phyloP scores from a whole-genome alignment of 2,888 invertebrate genomes.

The Leptura quadrifasciata region DNA sequence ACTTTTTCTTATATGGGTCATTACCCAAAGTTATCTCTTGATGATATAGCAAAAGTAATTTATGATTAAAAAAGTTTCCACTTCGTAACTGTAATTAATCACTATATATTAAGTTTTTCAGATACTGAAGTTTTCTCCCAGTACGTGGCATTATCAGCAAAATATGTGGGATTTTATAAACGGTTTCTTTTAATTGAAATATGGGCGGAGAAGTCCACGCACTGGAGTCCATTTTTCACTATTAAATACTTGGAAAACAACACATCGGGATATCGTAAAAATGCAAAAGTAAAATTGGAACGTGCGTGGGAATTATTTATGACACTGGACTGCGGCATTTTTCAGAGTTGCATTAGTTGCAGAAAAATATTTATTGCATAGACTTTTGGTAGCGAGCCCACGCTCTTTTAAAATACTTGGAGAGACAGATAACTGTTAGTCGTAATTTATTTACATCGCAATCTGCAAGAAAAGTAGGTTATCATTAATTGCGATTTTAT shows the following conservation, averaged over 20 bases:
- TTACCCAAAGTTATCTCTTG: not conserved
- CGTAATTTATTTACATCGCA: slow-evolving; percentile 7
- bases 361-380: slow-evolving; percentile 8
- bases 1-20: not conserved
- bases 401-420: not conserved
- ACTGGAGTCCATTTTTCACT: not conserved
- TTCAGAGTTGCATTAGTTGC: slow-evolving; percentile 16
- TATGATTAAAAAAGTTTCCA: not conserved
- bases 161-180: not conserved
- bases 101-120: not conserved
- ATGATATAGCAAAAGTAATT: not conserved
- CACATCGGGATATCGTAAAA: not conserved
- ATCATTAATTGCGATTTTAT: slow-evolving; percentile 26
- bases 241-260: slow-evolving; percentile 17
- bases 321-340: not conserved
- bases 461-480: slow-evolving; percentile 32
- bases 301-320: slow-evolving; percentile 22
- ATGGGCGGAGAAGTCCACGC: not conserved
- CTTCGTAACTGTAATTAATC: not conserved
- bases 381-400: not conserved
- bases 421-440: slow-evolving; percentile 7
- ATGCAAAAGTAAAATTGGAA: slow-evolving; percentile 6
- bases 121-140: not conserved
- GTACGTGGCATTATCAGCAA: not conserved
- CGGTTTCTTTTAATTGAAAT: not conserved